Evolutionary conservation across 1,140 invertebrate genomes (phyloP).

Genomic region (Rhagoletis pomonella): DNA sequence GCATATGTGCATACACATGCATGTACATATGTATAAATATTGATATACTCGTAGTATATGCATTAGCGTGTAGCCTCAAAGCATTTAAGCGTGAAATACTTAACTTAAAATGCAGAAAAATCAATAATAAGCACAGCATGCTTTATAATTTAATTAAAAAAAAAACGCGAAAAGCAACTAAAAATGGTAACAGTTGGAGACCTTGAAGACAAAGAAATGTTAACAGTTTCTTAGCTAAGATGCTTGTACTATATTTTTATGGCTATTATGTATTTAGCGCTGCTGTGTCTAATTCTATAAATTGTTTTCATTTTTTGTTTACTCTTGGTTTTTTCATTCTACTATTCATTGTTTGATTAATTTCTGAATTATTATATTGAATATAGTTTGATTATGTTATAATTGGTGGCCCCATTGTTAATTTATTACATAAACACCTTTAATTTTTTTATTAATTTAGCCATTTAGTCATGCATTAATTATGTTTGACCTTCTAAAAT

Average conservation of each 20-base stretch:
- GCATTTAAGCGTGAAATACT: background rate
- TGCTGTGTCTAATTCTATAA: background rate
- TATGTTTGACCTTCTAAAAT: too few species aligned
- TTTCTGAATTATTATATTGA: background rate
- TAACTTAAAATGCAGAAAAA: slow-evolving; percentile 24
- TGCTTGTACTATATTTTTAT: background rate
- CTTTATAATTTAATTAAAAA: slow-evolving; percentile 33
- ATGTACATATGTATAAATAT: background rate
- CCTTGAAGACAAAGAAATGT: slow-evolving; percentile 40
- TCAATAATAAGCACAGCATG: slow-evolving; percentile 25
- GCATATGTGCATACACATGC: too few species aligned
- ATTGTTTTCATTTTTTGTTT: background rate
- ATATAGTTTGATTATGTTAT: background rate
- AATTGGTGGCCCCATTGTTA: background rate
- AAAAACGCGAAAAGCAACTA: background rate
- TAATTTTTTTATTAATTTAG: too few species aligned
- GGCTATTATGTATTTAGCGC: background rate
- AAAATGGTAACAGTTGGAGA: background rate
- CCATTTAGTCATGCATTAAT: too few species aligned
- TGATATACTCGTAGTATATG: background rate
- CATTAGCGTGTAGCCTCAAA: background rate
- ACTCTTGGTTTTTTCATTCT: background rate
- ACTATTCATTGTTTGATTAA: background rate
- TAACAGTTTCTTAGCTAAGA: background rate
- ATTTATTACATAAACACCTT: too few species aligned